phyloP scores from a whole-genome alignment of 2,113 vertebrate species.

The Malurus melanocephalus region DNA sequence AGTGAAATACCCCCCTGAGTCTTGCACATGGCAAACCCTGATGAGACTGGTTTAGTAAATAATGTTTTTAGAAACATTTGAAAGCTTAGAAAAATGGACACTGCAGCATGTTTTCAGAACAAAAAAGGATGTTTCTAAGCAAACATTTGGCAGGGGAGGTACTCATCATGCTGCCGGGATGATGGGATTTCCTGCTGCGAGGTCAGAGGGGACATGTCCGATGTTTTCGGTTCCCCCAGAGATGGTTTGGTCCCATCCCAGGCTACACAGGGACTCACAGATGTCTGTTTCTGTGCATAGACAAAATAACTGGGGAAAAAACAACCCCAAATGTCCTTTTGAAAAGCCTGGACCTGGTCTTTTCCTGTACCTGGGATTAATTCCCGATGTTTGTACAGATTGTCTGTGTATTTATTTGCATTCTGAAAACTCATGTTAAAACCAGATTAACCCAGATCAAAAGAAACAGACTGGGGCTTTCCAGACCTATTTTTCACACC shows the following conservation, averaged over 20 bases:
- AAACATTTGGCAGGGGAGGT: neutral
- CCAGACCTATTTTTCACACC: neutral
- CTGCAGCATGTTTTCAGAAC: neutral
- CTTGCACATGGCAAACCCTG: rapidly evolving
- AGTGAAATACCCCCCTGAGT: neutral
- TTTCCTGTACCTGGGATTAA: neutral
- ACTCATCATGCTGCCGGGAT: neutral
- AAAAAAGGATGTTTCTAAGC: neutral
- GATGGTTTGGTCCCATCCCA: neutral
- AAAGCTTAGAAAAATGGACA: neutral
- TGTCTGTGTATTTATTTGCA: neutral
- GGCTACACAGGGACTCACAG: rapidly evolving
- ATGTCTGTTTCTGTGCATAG: neutral
- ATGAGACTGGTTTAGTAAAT: neutral
- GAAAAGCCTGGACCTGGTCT: neutral
- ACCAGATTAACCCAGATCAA: neutral
- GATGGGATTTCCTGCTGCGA: rapidly evolving
- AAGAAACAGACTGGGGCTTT: neutral
- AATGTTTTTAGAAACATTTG: neutral
- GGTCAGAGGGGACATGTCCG: neutral
- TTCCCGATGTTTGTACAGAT: neutral
- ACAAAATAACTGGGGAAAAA: neutral
- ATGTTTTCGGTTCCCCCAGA: neutral
- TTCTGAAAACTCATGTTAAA: neutral
- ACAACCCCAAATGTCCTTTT: neutral